Evolutionary conservation across 2,888 invertebrate species (phyloP), one percentile per base, ranked within the genome.

Genomic region (Oligia fasciuncula): DNA sequence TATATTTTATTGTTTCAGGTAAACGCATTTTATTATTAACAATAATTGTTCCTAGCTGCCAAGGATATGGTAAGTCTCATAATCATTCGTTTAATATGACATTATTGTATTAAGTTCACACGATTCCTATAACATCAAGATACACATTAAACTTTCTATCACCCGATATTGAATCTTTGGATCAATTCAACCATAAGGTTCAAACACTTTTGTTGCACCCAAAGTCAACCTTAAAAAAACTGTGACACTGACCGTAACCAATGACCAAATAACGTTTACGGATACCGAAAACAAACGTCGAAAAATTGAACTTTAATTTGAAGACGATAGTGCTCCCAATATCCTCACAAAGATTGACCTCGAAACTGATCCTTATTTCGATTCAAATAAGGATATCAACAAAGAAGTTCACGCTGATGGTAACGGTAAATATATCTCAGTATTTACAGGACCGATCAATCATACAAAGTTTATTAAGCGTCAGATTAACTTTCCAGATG

Each of bases 401-500:
- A 68, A 71, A 70, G 19, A 14, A 46, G 13, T 70, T 71, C 46
- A 65, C 70, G 19, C 29, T 35, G 51, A 35, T 43, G 57, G 65
- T 62, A 68, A 76, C 70, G 74, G 78, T 76, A 84, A 75, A 77
- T 51, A 62, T 80, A 87, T 29, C 13, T 82, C 88, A 88, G 91
- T 90, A 76, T 86, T 87, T 73, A 86, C 79, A 84, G 84, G 81
- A 90, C 80, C 93, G 91, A 95, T 95, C 95, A 92, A 95, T 96
- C 96, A 95, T 93, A 92, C 88, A 90, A 89, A 93, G 90, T 93
- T 93, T 94, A 94, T 94, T 93, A 91, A 93, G 87, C 87, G 94
- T 95, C 94, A 92, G 95, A 95, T 96, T 95, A 95, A 91, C 93
- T 95, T 94, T 93, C 92, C 90, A 92, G 91, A 91, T 91, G 91